A percentile compares a stretch with the other conserved stretches of the same genome.
These are phyloP conservation scores for Dinoponera quadriceps DNA, from an alignment of 1,140 invertebrate genomes.

Conservation along the genomic window DNA sequence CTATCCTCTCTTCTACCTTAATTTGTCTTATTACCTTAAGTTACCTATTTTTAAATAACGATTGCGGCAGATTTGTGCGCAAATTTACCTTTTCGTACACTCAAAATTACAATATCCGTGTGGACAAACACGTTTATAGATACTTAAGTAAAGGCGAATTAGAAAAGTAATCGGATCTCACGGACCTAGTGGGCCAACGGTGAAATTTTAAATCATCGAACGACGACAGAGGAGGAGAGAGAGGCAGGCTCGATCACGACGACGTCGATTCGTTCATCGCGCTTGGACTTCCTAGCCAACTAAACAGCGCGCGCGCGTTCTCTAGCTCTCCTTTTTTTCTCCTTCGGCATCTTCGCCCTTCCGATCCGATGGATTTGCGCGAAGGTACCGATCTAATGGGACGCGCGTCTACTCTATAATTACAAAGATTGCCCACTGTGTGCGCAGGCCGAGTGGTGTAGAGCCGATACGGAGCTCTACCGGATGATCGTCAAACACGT, in stretches of 20 bases:
- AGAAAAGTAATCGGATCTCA: too few species aligned
- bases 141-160: too few species aligned
- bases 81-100: too few species aligned
- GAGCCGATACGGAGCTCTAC: constrained; percentile 60
- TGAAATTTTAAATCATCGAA: constrained; percentile 30
- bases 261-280: constrained; percentile 75
- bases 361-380: constrained; percentile 29
- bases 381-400: constrained; percentile 81
- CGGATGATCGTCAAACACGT: constrained; percentile 28
- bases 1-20: too few species aligned
- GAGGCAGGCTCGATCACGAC: constrained; percentile 32
- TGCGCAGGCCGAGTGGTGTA: constrained; percentile 68
- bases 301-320: not conserved
- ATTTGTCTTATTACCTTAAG: too few species aligned
- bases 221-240: too few species aligned
- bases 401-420: constrained; percentile 84
- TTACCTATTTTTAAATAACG: too few species aligned
- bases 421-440: constrained; percentile 84
- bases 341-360: not conserved
- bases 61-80: too few species aligned
- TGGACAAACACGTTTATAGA: too few species aligned
- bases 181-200: too few species aligned
- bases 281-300: constrained; percentile 15
- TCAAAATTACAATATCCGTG: too few species aligned
- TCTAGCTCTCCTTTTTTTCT: not conserved